phyloP scores from a whole-genome alignment of 1,140 invertebrate genomes.

The Drosophila pectinifera region DNA sequence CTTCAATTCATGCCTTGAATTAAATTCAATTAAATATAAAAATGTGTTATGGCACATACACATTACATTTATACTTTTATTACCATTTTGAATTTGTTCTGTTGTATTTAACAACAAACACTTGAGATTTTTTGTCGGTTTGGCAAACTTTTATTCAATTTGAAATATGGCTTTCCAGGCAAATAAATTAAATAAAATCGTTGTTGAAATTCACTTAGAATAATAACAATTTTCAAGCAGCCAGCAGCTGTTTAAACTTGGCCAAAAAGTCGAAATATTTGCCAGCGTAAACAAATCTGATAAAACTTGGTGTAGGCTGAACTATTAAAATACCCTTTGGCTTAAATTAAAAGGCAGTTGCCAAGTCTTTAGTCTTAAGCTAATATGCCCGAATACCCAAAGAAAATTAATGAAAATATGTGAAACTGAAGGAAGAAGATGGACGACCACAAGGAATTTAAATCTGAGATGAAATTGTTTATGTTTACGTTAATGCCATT shows the following conservation, averaged over 20 bases:
- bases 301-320: not conserved
- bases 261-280: constrained; percentile 5
- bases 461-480: not conserved
- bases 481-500: constrained; percentile 39
- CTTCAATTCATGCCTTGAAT: constrained; percentile 1
- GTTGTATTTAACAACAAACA: not conserved
- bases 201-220: not conserved
- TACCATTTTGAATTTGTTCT: not conserved
- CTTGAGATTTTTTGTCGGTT: not conserved
- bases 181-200: constrained; percentile 7
- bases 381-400: not conserved
- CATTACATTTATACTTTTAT: not conserved
- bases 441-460: constrained; percentile 15
- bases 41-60: not conserved
- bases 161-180: not conserved
- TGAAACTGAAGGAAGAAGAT: not conserved
- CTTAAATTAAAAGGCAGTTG: not conserved
- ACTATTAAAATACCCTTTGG: not conserved
- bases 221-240: not conserved
- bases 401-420: constrained; percentile 2
- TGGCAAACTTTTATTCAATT: not conserved
- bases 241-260: constrained; percentile 10
- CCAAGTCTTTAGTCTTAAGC: not conserved
- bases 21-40: constrained; percentile 20
- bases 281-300: not conserved